Base-by-base conservation (phyloP, 2,797 vertebrate species). In the Sebastes steindachneri region DNA sequence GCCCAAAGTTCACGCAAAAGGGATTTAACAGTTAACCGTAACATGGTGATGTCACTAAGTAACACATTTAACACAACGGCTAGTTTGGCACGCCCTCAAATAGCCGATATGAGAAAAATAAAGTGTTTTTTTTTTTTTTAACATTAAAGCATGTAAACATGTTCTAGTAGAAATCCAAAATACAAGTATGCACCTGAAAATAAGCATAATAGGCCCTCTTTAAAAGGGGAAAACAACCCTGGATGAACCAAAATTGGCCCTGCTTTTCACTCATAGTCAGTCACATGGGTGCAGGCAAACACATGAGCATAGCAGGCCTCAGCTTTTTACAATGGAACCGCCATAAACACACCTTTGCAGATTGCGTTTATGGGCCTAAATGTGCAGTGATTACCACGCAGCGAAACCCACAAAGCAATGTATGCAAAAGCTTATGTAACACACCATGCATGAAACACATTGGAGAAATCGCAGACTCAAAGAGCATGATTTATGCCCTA, bases 151-250 rank as follows among this genome's bases (percentile, higher is more conserved):
- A 19, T 48, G 41, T 48, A 48, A 48, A 48, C 41, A 48, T 48
- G 15, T 48, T 48, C 41, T 48, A 48, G 41, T 48, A 19, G 41
- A 48, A 48, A 48, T 17, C 41, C 0, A 19, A 17, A 48, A 48
- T 48, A 48, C 15, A 48, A 48, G 41, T 48, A 48, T 48, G 15
- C 41, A 48, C 41, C 41, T 48, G 1, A 19, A 7, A 19, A 48
- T 48, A 48, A 48, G 41, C 41, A 48, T 48, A 48, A 1, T 48
- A 48, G 15, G 41, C 15, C 41, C 41, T 48, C 41, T 84, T 83
- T 82, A 85, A 88, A 74, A 73, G 79, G 78, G 79, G 73, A 88
- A 79, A 88, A 81, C 33, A 57, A 58, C 60, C n/a, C 54, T 33
- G 45, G 71, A 64, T 64, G 37, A 77, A 77, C 71, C 54, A 54